Percentiles rank a stretch among this genome's conserved stretches.
Evolutionary conservation across 2,888 invertebrate genomes (phyloP).

Genomic region (Dermolepida albohirtum): DNA sequence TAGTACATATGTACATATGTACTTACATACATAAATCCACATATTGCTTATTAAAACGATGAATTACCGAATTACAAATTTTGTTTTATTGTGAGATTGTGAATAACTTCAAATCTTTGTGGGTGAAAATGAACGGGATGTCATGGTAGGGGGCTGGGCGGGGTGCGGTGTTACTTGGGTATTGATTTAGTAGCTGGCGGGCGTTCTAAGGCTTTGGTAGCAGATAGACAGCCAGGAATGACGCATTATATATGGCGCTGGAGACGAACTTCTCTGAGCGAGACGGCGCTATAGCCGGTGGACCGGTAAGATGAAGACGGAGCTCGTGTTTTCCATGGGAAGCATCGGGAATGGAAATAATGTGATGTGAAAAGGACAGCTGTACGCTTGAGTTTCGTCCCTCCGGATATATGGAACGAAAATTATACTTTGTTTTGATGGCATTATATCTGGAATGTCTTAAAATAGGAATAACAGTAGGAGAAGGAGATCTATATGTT

Average conservation of each 20-base stretch:
- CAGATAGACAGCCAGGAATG: constrained; percentile 66
- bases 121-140: constrained; percentile 51
- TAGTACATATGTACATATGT: too few relatives aligned
- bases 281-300: constrained; percentile 47
- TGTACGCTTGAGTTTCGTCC: constrained; percentile 50
- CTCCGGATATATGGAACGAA: constrained; percentile 42
- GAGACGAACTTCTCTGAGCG: constrained; percentile 63
- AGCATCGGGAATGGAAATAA: constrained; percentile 49
- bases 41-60: too few relatives aligned
- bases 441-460: constrained; percentile 38
- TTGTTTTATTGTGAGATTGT: constrained; percentile 9
- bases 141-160: constrained; percentile 49
- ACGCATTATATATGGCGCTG: constrained; percentile 67
- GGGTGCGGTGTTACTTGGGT: constrained; percentile 56
- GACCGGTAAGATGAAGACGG: constrained; percentile 31
- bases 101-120: constrained; percentile 33
- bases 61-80: constrained; percentile 4
- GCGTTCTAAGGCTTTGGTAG: constrained; percentile 64
- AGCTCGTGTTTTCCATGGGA: constrained; percentile 53
- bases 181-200: constrained; percentile 67
- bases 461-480: constrained; percentile 38
- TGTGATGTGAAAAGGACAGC: constrained; percentile 65
- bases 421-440: constrained; percentile 43
- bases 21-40: too few relatives aligned
- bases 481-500: constrained; percentile 24